These are phyloP conservation scores for Chelonoidis abingdonii DNA, from an alignment of 2,113 vertebrate species.

Conservation along the genomic window DNA sequence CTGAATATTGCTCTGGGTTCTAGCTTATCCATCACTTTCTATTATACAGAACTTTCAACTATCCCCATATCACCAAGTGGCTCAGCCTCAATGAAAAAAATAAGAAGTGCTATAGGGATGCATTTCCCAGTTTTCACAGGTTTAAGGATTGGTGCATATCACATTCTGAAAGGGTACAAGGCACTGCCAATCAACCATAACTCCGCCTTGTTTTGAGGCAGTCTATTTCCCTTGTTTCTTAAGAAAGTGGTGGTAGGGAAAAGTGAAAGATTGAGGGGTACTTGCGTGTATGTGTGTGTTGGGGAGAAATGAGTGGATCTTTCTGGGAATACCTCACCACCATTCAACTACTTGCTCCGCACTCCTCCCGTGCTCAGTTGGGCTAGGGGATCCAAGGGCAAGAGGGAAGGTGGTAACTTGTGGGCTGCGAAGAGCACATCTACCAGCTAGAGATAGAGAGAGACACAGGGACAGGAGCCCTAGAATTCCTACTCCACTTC, in stretches of 20 bases:
- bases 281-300: neutral
- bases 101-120: neutral
- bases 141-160: neutral
- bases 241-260: neutral
- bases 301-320: neutral
- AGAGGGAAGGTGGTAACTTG: neutral
- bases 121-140: neutral
- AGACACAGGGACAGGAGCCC: neutral
- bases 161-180: neutral
- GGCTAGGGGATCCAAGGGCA: neutral
- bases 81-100: neutral
- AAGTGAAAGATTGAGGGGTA: neutral
- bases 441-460: rapidly evolving
- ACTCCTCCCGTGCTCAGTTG: neutral
- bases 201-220: neutral
- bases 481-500: neutral
- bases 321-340: neutral
- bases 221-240: rapidly evolving
- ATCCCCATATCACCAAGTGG: neutral
- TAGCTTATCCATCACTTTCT: neutral
- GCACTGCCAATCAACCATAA: neutral
- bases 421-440: neutral
- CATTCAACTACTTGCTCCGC: neutral
- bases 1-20: neutral
- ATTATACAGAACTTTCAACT: neutral